Base-by-base conservation (phyloP, 2,797 vertebrate species). In the Pelochelys cantorii region DNA sequence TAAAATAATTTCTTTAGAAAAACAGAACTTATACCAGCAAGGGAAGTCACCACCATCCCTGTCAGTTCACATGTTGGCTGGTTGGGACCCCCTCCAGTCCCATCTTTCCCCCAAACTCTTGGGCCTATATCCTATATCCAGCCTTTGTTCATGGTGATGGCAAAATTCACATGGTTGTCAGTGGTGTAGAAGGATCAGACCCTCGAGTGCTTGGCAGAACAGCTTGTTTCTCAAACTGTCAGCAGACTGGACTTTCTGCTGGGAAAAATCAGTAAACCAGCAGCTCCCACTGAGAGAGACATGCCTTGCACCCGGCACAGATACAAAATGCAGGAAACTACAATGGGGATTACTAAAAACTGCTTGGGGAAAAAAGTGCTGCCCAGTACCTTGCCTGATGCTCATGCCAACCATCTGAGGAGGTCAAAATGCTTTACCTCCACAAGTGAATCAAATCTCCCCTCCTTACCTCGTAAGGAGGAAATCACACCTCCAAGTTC, bases 401-500 rank as follows among this genome's bases (percentile, higher is more conserved):
- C 54, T 55, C 53, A 12, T 31, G 12, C 20, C 13, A 1, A 52
- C 53, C 31, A 12, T 1, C 15, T 2, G 20, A 25, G 57, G 48
- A 37, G 17, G 71, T 18, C 79, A 8, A 15, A 20, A 23, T 1
- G 6, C 48, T 60, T 27, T 79, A 52, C 55, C 1, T 8, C 0
- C 2, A 48, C 54, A 75, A 27, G 42, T 25, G 52, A 52, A 77
- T 52, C n/a, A 60, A 20, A 52, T 79, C 79, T 74, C 52, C 48
- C 7, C 2, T 25, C 1, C 0, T 1, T 7, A 81, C 77, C 74
- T 11, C 37, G 27, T 52, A 15, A 75, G 56, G 56, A 52, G 54
- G 1, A 20, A 17, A 62, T 5, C 5, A 11, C 48, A 5, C 3
- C 1, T 68, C 25, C 25, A 3, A 0, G 1, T 14, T 2, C 7